phyloP scores from a whole-genome alignment of 2,888 invertebrate species.

The Nomada fucata region DNA sequence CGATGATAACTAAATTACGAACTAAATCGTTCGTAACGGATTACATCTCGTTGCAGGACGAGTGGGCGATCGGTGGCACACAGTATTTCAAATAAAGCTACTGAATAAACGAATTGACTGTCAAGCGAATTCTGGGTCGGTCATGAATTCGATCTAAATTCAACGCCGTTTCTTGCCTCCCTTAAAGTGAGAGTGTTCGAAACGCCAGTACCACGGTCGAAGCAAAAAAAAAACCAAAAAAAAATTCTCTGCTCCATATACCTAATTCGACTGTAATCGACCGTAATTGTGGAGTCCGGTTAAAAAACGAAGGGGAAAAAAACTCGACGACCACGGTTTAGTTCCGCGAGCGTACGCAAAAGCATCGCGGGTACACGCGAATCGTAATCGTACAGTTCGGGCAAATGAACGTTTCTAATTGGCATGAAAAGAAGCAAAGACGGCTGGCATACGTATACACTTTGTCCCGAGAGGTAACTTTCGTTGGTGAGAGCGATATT shows the following conservation, averaged over 20 bases:
- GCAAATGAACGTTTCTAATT: conserved; percentile 40
- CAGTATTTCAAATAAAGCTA: not conserved
- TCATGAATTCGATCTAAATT: too few relatives aligned
- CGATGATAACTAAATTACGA: conserved; percentile 8
- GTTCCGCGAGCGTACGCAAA: not conserved
- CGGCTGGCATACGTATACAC: not conserved
- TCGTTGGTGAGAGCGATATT: conserved; percentile 64
- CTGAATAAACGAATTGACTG: too few relatives aligned
- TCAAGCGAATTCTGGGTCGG: not conserved
- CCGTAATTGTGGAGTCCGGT: too few relatives aligned
- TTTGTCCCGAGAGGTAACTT: conserved; percentile 29
- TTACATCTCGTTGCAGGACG: conserved; percentile 20
- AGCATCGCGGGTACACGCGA: not conserved
- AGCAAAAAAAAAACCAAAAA: not conserved
- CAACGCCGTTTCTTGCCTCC: not conserved
- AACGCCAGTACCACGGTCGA: not conserved
- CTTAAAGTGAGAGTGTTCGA: not conserved
- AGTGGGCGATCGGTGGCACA: not conserved
- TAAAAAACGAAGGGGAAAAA: not conserved
- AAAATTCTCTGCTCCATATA: not conserved
- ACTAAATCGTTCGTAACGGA: conserved; percentile 30
- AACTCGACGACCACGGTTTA: too few relatives aligned
- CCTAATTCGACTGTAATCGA: not conserved
- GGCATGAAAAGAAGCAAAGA: conserved; percentile 25
- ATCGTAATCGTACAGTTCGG: not conserved